Base-by-base conservation (phyloP, 2,113 vertebrate species). In the Phodopus roborovskii region DNA sequence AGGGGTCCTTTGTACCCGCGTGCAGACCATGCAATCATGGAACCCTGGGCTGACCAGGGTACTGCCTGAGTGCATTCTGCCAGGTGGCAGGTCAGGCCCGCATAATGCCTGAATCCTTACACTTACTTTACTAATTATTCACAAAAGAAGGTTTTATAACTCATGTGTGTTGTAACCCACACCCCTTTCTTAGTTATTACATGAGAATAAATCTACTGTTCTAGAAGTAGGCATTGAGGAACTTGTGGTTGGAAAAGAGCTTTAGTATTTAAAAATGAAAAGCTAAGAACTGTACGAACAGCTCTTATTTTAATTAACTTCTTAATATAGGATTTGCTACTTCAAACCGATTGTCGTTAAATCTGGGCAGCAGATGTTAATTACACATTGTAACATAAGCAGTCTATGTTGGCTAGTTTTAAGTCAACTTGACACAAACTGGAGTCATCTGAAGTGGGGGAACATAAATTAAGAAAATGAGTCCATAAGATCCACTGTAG, bases 291-390 rank as follows among this genome's bases (percentile, higher is more conserved):
- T 16, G 71, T 8, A 75, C 19, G 62, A 82, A 64, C 36, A 56
- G 39, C 19, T 70, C 28, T 81, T 66, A 11, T 74, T 91, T 94
- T 36, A 86, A 73, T 56, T 58, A 70, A 48, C 36, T 90, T 94
- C 53, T 88, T 70, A 79, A 73, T 71, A 33, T 2, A 85, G 77
- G 50, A 77, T 71, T 90, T 88, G 26, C 16, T 86, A 36, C 56
- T 90, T 90, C 50, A 77, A 48, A 62, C 22, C 36, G 48, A 73
- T 60, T 58, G n/a, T 90, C 26, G 70, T 33, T 60, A 84, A 92
- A 73, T 90, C 81, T 90, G 56, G 24, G 36, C 50, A 79, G 75
- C 36, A 78, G 87, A 93, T 56, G 94, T 94, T 86, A 74, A 70
- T 42, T 62, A 45, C 20, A 53, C 70, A n/a, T 36, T 77, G 71